phyloP scores from a whole-genome alignment of 2,888 invertebrate species.

The Trachelus stipa region DNA sequence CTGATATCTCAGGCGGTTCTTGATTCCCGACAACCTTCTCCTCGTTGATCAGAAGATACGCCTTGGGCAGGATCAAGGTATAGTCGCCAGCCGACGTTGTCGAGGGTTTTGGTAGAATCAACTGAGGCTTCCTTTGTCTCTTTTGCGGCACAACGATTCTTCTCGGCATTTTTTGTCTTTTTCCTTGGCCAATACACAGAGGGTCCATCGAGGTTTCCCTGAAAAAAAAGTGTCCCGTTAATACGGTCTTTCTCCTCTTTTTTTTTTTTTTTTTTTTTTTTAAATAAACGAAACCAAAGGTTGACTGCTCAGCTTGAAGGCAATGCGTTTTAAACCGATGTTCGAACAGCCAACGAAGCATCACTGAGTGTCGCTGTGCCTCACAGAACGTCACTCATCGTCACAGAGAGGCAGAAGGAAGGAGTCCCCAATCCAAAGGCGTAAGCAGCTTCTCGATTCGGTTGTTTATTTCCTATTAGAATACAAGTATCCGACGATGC shows the following conservation, averaged over 20 bases:
- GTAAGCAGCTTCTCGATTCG: neutral
- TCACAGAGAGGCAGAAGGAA: neutral
- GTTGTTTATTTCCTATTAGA: neutral
- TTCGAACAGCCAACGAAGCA: neutral
- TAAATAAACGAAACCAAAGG: neutral
- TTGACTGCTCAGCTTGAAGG: neutral
- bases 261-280: neutral
- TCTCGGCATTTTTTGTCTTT: constrained; percentile 7
- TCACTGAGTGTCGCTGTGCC: neutral
- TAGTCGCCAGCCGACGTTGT: neutral
- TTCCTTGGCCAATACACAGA: constrained; percentile 11
- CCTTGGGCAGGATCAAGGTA: constrained; percentile 6
- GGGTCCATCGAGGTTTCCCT: constrained; percentile 17
- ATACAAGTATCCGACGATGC: neutral
- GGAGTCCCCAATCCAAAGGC: neutral
- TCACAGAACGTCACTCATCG: too few relatives aligned
- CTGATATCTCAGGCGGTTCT: neutral
- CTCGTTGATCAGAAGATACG: constrained; percentile 3
- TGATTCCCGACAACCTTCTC: neutral
- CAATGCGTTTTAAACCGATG: neutral
- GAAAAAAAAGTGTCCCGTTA: constrained; percentile 9
- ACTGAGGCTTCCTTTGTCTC: constrained; percentile 1
- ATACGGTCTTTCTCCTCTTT: neutral
- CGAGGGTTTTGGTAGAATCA: constrained; percentile 14
- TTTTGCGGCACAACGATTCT: neutral